Evolutionary conservation across 2,797 vertebrate species (phyloP), one percentile per base, ranked within the genome.

Genomic region (Coilia nasus): DNA sequence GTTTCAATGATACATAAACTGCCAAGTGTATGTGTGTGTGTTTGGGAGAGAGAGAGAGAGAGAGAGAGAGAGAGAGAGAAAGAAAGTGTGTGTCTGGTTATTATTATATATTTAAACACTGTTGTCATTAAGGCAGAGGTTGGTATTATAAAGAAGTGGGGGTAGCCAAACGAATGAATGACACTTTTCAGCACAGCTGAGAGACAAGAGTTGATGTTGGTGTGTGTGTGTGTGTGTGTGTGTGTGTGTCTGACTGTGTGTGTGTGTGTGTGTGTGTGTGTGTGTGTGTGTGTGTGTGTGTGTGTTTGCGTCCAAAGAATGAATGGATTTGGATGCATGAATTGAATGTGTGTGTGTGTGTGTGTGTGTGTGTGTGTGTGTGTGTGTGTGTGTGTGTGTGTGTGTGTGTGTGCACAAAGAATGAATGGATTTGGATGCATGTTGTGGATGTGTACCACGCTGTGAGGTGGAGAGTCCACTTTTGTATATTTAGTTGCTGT

Each of bases 401-500:
- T 41, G 35, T 41, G 35, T 41, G 35, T 41, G 35, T 41, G 35
- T 41, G 35, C 5, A 2, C 35, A 41, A 41, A 41, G 35, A 41
- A 41, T 41, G 35, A 41, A 41, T 41, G 35, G 35, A 41, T 41
- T 41, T 41, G 35, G 35, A 41, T 41, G 35, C 35, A 41, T 41
- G 35, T 41, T 41, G 2, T 41, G 35, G 60, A 64, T 81, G 84
- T 31, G 57, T 59, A 35, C 54, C 5, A 44, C 25, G 46, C 71
- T 85, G 54, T 31, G 62, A 60, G 85, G 62, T 75, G 25, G 67
- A 25, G 57, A 82, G 75, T 84, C 23, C 23, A 67, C 90, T 89
- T 62, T 90, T 91, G 91, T 91, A 94, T 94, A 91, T 92, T 93
- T 93, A 91, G 91, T 93, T 90, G 91, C 90, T 71, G 46, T 90